Evolutionary conservation across 2,797 vertebrate genomes (phyloP).

Genomic region (Chrysocyon brachyurus): DNA sequence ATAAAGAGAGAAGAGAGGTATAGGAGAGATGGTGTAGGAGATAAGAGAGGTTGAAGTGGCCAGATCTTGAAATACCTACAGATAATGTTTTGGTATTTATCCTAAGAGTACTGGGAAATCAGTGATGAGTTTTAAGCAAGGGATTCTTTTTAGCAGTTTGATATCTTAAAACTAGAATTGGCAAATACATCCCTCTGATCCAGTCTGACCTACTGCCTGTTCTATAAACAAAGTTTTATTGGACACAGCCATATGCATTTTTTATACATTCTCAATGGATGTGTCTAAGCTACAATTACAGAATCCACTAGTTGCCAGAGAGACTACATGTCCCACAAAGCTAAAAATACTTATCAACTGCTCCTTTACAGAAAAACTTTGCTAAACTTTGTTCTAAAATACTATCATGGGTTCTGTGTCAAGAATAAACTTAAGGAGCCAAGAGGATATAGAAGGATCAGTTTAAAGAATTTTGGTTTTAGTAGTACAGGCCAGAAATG

Average conservation of each 20-base stretch:
- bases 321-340: background rate
- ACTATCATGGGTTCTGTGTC: background rate
- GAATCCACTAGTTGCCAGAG: background rate
- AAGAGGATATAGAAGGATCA: background rate
- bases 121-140: background rate
- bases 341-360: background rate
- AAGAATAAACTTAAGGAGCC: background rate
- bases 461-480: background rate
- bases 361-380: background rate
- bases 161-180: background rate
- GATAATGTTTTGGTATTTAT: background rate
- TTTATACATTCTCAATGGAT: background rate
- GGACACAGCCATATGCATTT: background rate
- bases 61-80: background rate
- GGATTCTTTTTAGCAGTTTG: background rate
- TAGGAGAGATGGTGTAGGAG: background rate
- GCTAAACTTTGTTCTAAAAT: background rate
- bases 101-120: background rate
- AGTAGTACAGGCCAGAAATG: background rate
- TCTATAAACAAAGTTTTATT: slow-evolving; percentile 14
- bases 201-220: background rate
- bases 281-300: background rate
- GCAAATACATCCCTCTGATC: background rate
- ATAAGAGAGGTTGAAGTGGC: background rate
- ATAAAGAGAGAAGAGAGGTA: background rate